Conservation (phyloP, 2,113 vertebrate genomes). For the Cottus gobio region DNA sequence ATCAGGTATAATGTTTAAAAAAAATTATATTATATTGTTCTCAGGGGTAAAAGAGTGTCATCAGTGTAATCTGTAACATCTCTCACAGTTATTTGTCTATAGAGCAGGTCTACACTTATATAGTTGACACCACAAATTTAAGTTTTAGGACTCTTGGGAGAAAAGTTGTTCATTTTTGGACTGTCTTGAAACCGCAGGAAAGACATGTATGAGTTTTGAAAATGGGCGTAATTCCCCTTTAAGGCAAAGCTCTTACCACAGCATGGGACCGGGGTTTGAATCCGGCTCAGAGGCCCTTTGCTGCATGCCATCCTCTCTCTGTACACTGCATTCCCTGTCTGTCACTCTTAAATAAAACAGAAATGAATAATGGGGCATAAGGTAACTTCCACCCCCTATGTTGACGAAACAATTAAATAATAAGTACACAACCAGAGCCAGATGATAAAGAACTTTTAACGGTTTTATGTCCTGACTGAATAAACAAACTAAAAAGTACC, state of each 20-base stretch:
- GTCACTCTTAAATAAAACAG: neutral
- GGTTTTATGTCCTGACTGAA: conserved; percentile 14
- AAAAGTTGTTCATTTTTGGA: neutral
- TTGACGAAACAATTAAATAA: neutral
- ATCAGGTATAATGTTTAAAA: neutral
- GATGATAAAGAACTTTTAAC: conserved; percentile 14
- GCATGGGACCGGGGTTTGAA: neutral
- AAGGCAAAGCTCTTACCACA: neutral
- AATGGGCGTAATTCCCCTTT: neutral
- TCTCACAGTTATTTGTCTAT: neutral
- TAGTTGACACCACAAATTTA: neutral
- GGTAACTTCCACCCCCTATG: neutral
- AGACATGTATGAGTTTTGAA: neutral
- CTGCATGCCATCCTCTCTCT: neutral
- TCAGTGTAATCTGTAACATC: neutral
- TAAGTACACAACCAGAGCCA: conserved; percentile 6
- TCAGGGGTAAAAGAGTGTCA: neutral
- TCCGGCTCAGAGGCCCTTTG: neutral
- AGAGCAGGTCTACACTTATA: neutral
- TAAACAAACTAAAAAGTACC: conserved; percentile 36
- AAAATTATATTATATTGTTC: neutral
- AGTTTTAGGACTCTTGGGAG: neutral
- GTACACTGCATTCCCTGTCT: neutral
- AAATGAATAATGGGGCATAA: neutral
- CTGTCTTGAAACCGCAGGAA: neutral